These are phyloP conservation scores for Orcinus orca DNA, from an alignment of 2,113 vertebrate genomes.

Conservation along the genomic window DNA sequence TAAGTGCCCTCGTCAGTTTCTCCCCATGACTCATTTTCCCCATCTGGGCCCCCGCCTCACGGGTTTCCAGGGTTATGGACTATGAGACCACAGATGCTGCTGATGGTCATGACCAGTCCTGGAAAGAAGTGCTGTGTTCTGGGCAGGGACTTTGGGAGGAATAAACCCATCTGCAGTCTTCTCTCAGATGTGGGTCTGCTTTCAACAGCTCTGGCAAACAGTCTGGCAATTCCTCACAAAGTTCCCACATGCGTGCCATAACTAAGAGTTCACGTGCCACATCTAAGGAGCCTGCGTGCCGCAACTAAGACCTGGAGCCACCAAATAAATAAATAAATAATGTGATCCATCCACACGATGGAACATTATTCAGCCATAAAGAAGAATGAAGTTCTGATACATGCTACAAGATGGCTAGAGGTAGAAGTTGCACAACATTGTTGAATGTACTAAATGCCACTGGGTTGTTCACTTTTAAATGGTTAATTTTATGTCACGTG, in stretches of 20 bases:
- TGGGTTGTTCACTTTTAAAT: neutral
- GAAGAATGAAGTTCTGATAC: neutral
- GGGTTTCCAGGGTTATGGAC: neutral
- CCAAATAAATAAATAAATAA: too few species aligned
- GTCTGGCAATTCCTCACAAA: neutral
- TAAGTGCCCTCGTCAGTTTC: too few species aligned
- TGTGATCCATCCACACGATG: too few species aligned
- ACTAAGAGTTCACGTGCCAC: too few species aligned
- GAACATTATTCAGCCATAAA: neutral
- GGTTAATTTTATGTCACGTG: neutral
- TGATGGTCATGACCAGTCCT: neutral
- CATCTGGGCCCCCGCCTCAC: fast-evolving
- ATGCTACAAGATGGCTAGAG: fast-evolving
- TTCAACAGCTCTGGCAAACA: neutral
- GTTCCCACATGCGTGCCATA: too few species aligned
- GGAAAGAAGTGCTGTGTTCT: neutral
- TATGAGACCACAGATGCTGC: neutral
- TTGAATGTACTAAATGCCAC: neutral
- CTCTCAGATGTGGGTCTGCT: neutral
- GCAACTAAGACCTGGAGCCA: too few species aligned
- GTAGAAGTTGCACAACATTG: fast-evolving
- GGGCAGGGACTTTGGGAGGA: neutral
- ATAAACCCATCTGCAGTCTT: neutral
- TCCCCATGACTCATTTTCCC: neutral
- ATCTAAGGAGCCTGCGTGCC: too few species aligned